Evolutionary conservation across 2,797 vertebrate genomes (phyloP), one percentile per base, ranked within the genome.

Genomic region (Mormyrus hasselquistii): DNA sequence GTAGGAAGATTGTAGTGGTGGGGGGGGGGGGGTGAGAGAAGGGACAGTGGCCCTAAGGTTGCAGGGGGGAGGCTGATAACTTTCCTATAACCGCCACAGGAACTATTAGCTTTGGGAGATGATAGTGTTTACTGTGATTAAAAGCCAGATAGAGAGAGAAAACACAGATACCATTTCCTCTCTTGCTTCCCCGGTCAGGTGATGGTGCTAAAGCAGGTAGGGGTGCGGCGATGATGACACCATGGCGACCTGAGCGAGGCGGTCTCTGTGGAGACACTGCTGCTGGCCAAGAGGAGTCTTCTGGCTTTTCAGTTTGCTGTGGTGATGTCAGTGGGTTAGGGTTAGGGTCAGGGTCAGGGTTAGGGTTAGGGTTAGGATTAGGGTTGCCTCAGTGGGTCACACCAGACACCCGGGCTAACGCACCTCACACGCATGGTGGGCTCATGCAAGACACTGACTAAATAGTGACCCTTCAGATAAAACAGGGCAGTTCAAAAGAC

Each of bases 91-190:
- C 25, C 29, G 0, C 52, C 52, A 50, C 85, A 57, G 16, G 57
- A 55, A 57, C 85, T 53, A 38, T 86, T 86, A 86, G 52, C 52
- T 57, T 57, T 22, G 14, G 85, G 52, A 90, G 90, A 90, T 91
- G 84, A 91, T 93, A 88, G 84, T 90, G 90, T 88, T 88, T 34
- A 34, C 62, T 84, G 82, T 73, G 88, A 88, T 89, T 85, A 88
- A 90, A 90, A 90, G 90, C 90, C 92, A 90, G 90, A 91, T 91
- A 87, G 87, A 91, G 89, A 88, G 44, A 59, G 55, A 14, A 86
- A 86, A 55, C 84, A 86, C 25, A 41, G 85, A 16, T 34, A 57
- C 52, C 22, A 29, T 86, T 55, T 55, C 14, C 29, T 86, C 25
- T 55, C 52, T 3, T 41, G 52, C 25, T 55, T 57, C 49, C 19